Base-by-base conservation (phyloP, 2,888 invertebrate species). In the Leptinotarsa tumamoca region DNA sequence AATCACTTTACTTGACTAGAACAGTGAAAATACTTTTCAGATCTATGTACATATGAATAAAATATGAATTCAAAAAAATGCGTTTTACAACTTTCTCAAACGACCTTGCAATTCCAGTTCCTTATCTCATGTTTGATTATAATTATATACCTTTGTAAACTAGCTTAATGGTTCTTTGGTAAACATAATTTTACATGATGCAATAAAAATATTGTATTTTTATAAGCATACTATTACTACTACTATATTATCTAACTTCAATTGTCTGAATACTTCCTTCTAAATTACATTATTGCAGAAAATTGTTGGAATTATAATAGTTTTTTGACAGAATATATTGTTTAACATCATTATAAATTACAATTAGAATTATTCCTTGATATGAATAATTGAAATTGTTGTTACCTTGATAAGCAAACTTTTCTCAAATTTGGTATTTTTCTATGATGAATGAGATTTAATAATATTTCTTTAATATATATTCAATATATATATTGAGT, bases 1-100 rank as follows among this genome's bases (percentile, higher is more conserved):
- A 43, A 43, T 13, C 3, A 43, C n/a, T 63, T n/a, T 14, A 0
- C 27, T n/a, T 33, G n/a, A 63, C 7, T 63, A 33, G 17, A 33
- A 5, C 17, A 33, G 23, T 21, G 43, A 15, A 51, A 52, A 68
- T 23, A 33, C 13, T 14, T 43, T 56, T 4, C n/a, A 21, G 17
- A 14, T 52, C 15, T 43, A 43, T 56, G n/a, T 56, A 33, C n/a
- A 56, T 14, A 56, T 69, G 56, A 21, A 63, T 63, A 63, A 27
- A n/a, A 27, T 10, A 27, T 33, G 43, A 56, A 43, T 56, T 21
- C 10, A 54, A 69, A 56, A 56, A 69, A 13, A 69, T 54, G 43
- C n/a, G 54, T 56, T 69, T 69, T 69, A 56, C 69, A 69, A 69
- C 69, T 69, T 69, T 69, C 69, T 56, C 69, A 56, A 56, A 21